phyloP scores from a whole-genome alignment of 2,888 invertebrate genomes.

The Ariolimax columbianus region DNA sequence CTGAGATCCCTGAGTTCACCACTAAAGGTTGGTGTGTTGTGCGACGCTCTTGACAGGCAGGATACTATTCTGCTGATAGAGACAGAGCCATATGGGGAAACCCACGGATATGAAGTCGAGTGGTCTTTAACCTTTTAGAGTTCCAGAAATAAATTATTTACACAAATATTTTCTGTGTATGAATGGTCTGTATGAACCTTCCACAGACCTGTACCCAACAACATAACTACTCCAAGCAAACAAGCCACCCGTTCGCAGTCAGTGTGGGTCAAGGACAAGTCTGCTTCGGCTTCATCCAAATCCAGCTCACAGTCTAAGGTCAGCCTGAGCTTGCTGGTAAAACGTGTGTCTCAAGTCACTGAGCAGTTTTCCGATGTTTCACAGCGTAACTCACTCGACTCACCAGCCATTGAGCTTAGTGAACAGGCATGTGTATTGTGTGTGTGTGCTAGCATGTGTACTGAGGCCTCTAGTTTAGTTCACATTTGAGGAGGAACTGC shows the following conservation, averaged over 20 bases:
- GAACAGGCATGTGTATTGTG: conserved; percentile 85
- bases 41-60: no score
- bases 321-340: conserved; percentile 56
- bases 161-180: not conserved
- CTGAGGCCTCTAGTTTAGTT: conserved; percentile 39
- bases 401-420: conserved; percentile 78
- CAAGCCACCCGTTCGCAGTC: conserved; percentile 60
- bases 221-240: conserved; percentile 50
- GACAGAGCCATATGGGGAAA: no score
- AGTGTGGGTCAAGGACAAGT: conserved; percentile 67
- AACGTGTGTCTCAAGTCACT: conserved; percentile 66
- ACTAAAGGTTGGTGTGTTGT: no score
- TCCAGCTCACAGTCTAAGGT: conserved; percentile 47
- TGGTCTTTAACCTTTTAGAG: no score
- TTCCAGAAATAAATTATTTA: not conserved
- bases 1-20: no score
- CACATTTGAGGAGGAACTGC: not conserved
- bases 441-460: conserved; percentile 45
- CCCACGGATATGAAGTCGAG: no score
- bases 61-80: no score
- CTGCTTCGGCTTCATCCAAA: conserved; percentile 52
- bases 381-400: conserved; percentile 68
- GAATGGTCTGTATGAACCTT: not conserved
- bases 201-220: conserved; percentile 52
- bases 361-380: conserved; percentile 56